A percentile compares a stretch with the other conserved stretches of the same genome.
phyloP scores from a whole-genome alignment of 2,797 vertebrate species.

The Smutsia temminckii region DNA sequence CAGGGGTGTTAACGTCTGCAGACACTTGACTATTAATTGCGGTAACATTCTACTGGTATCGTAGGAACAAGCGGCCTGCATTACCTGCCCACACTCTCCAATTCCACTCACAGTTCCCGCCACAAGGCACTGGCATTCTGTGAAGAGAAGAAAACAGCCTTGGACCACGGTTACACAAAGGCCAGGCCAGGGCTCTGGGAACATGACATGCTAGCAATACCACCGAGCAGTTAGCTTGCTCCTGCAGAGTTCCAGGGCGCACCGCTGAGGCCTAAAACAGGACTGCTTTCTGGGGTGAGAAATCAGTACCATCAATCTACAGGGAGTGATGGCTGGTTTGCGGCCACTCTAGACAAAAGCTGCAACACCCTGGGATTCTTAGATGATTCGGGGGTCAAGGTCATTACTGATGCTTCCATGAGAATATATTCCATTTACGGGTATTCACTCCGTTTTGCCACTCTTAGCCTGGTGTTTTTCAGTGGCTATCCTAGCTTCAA shows the following conservation, averaged over 20 bases:
- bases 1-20: not conserved
- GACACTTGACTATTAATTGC: not conserved
- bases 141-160: constrained; percentile 41
- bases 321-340: not conserved
- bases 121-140: constrained; percentile 93
- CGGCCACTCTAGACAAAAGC: not conserved
- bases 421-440: not conserved
- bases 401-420: not conserved
- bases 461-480: not conserved
- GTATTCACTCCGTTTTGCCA: not conserved
- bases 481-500: not conserved
- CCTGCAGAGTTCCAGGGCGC: not conserved
- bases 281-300: not conserved
- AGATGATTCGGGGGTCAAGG: not conserved
- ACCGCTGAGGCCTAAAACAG: not conserved
- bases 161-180: not conserved
- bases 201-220: not conserved
- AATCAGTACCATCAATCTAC: not conserved
- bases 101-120: constrained; percentile 92
- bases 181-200: not conserved
- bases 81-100: constrained; percentile 94
- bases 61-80: not conserved
- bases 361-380: not conserved
- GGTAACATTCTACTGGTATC: not conserved
- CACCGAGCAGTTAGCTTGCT: not conserved